A percentile compares a stretch with the other conserved stretches of the same genome.
Evolutionary conservation across 1,140 invertebrate species (phyloP).

Genomic region (Oreohelix idahoensis): DNA sequence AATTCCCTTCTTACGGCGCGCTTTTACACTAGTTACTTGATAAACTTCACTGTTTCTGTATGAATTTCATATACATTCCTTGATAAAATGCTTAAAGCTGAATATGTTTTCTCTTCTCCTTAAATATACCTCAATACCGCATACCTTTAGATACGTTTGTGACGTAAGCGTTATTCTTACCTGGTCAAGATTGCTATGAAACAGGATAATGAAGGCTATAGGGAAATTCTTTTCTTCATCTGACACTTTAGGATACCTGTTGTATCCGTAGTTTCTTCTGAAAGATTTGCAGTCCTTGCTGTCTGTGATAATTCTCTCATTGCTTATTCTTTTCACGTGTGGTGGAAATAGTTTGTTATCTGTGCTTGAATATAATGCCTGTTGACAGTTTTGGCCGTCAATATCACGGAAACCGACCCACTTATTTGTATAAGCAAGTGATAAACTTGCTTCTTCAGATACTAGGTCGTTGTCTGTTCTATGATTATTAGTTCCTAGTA

Average conservation of each 20-base stretch:
- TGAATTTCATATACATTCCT: too few species aligned
- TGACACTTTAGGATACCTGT: neutral
- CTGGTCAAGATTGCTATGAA: constrained; percentile 6
- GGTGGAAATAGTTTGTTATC: neutral
- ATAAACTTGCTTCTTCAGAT: neutral
- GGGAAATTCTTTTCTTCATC: constrained; percentile 1
- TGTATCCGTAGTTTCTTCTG: constrained; percentile 1
- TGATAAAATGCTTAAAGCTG: too few species aligned
- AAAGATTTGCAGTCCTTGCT: neutral
- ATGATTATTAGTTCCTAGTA: too few species aligned
- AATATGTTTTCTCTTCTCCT: too few species aligned
- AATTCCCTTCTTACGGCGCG: too few species aligned
- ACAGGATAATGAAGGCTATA: constrained; percentile 23
- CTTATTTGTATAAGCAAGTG: neutral
- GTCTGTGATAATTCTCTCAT: neutral
- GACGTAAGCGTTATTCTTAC: too few species aligned
- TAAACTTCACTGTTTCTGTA: too few species aligned
- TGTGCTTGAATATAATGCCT: neutral
- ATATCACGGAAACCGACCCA: constrained; percentile 20
- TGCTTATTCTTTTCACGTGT: neutral
- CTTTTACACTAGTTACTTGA: too few species aligned
- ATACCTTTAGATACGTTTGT: too few species aligned
- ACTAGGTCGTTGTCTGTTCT: too few species aligned
- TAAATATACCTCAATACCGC: too few species aligned
- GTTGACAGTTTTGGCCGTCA: neutral